Conservation (phyloP, 1,140 invertebrate genomes). For the Megalonaias nervosa region DNA sequence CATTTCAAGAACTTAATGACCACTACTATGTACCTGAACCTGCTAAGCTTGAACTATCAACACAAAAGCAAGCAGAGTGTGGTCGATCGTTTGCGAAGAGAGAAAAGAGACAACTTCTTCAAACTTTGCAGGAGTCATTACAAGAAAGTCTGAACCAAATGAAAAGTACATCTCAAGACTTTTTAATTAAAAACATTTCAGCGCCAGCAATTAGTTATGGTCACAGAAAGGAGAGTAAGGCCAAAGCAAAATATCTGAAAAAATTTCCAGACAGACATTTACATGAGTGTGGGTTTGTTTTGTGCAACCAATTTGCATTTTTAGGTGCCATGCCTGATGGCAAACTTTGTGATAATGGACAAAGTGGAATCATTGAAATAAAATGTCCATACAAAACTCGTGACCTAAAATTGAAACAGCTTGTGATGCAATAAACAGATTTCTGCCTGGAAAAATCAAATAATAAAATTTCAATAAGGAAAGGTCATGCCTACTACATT, state of each 20-base stretch:
- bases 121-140: constrained; percentile 22
- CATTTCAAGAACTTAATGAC: background rate
- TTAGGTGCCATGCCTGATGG: too few species aligned
- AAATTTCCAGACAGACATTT: constrained; percentile 19
- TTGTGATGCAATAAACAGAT: too few species aligned
- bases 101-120: constrained; percentile 23
- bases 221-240: constrained; percentile 25
- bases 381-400: too few species aligned
- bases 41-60: constrained; percentile 17
- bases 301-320: background rate
- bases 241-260: constrained; percentile 23
- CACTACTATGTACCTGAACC: background rate
- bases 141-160: constrained; percentile 22
- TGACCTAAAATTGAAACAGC: too few species aligned
- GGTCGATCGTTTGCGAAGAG: constrained; percentile 5
- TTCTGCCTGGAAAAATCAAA: too few species aligned
- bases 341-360: too few species aligned
- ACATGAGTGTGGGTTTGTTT: constrained; percentile 33
- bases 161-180: constrained; percentile 8
- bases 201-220: constrained; percentile 28
- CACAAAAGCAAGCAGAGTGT: constrained; percentile 4
- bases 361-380: too few species aligned
- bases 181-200: background rate
- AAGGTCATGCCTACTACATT: too few species aligned
- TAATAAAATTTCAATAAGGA: too few species aligned